These are phyloP conservation scores for Taenioides sp. DNA, from an alignment of 2,797 vertebrate species.

Conservation along the genomic window DNA sequence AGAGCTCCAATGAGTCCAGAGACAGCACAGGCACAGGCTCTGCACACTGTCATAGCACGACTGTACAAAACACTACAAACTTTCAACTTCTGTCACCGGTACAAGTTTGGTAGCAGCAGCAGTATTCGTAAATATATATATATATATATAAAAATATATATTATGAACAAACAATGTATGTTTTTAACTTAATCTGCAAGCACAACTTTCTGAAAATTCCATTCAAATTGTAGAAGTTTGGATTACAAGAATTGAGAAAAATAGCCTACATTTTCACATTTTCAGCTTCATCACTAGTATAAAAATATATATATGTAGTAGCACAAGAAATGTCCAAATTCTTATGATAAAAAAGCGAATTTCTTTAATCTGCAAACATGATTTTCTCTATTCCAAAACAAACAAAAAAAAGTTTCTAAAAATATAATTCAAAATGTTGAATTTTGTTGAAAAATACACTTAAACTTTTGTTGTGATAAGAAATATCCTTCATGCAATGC, in stretches of 20 bases:
- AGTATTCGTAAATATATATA: no score
- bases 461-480: no score
- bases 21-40: constrained; percentile 17
- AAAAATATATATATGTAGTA: not conserved
- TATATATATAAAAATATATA: no score
- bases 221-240: not conserved
- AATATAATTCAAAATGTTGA: no score
- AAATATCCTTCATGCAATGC: no score
- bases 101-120: not conserved
- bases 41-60: constrained; percentile 36
- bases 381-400: not conserved
- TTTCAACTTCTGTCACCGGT: not conserved
- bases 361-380: no score
- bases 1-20: constrained; percentile 43
- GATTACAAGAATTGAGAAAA: not conserved
- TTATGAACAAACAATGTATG: no score
- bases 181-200: no score
- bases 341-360: no score
- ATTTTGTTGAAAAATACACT: no score
- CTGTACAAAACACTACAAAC: not conserved
- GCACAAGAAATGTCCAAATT: not conserved
- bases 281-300: not conserved
- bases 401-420: not conserved
- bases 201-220: not conserved
- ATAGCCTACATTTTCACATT: no score